Evolutionary conservation across 2,888 invertebrate genomes (phyloP), one percentile per base, ranked within the genome.

Genomic region (Tortrix viridana): DNA sequence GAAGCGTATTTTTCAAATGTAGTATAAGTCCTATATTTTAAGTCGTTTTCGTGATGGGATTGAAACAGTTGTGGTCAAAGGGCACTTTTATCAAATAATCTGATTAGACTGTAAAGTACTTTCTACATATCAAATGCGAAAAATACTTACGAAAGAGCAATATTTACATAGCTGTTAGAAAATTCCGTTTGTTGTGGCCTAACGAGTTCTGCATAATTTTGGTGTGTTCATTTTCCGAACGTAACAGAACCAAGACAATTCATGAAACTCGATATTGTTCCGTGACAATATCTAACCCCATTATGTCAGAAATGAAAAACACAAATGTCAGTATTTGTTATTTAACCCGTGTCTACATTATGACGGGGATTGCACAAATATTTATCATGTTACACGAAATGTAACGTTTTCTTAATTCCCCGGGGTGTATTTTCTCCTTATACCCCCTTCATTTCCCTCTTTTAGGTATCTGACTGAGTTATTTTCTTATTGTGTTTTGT

Each of bases 401-500:
- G 26, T 63, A 44, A 52, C 53, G 23, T 48, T 57, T 54, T 63
- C 50, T 52, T 57, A 62, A 62, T 62, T 62, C 56, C 19, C 50
- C 50, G 26, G 38, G 19, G 26, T 46, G 56, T 56, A 46, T 50
- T n/a, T n/a, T 20, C 23, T 19, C 26, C 22, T 41, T 48, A 12
- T 46, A 19, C 53, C 50, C 18, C 58, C 61, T 57, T 44, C 20
- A 57, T 19, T 23, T 44, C 53, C 20, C 56, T 38, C 55, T 22
- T 57, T 61, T 47, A 55, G 72, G 68, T 74, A 69, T 77, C 79
- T 75, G 73, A 71, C 73, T 70, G 75, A 79, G 73, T 74, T 75
- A 65, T 71, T 57, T 79, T 84, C 81, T 80, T 75, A 75, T 75
- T 67, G 67, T 75, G 74, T 74, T 76, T 79, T 72, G 74, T 80